Evolutionary conservation across 2,888 invertebrate species (phyloP).

Genomic region (Scaptomyza tumidula): DNA sequence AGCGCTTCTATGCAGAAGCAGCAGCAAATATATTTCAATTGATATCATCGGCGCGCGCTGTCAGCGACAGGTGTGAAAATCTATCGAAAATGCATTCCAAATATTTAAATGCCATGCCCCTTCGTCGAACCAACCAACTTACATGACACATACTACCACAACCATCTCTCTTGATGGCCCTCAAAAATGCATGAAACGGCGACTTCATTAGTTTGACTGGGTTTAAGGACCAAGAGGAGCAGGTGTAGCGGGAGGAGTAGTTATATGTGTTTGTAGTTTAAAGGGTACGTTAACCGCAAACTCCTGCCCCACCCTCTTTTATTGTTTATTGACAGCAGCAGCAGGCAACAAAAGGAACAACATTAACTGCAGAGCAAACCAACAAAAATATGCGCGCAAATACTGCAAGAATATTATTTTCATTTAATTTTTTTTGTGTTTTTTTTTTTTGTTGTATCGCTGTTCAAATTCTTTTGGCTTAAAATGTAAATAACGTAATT

Average conservation of each 20-base stretch:
- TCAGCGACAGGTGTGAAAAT: conserved; percentile 49
- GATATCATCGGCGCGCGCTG: conserved; percentile 40
- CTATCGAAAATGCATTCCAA: conserved; percentile 42
- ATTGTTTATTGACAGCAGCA: conserved; percentile 60
- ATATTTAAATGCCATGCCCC: conserved; percentile 48
- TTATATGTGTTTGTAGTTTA: background rate
- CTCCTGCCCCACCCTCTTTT: background rate
- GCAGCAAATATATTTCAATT: conserved; percentile 30
- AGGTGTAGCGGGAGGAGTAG: background rate
- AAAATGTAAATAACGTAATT: conserved; percentile 73
- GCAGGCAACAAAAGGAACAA: conserved; percentile 13
- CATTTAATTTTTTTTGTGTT: conserved; percentile 9
- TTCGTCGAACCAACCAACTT: background rate
- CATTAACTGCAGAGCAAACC: background rate
- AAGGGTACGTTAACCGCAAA: conserved; percentile 41
- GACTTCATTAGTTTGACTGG: conserved; percentile 62
- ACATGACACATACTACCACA: background rate
- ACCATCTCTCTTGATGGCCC: background rate
- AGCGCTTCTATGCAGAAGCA: conserved; percentile 2
- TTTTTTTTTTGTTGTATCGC: conserved; percentile 23
- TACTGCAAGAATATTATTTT: conserved; percentile 12
- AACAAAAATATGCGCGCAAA: background rate
- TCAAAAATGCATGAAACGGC: conserved; percentile 27
- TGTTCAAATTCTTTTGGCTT: conserved; percentile 50
- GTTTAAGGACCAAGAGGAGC: background rate